Evolutionary conservation across 2,113 vertebrate genomes (phyloP), one percentile per base, ranked within the genome.

Genomic region (Brachionichthys hirsutus): DNA sequence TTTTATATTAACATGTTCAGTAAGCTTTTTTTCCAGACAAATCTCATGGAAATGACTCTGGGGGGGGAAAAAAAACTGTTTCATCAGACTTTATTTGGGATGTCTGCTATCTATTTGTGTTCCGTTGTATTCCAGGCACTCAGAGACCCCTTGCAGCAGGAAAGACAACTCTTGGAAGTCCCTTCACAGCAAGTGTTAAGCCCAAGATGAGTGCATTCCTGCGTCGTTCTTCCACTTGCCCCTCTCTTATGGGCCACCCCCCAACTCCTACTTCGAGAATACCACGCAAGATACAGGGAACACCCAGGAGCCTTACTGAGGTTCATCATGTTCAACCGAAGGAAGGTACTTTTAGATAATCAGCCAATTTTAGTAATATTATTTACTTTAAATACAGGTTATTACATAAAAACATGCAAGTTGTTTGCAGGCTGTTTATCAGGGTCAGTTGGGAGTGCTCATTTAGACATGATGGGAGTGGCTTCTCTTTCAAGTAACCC

Each of bases 221-320:
- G 77, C 68, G 66, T 71, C 20, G 75, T 56, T 64, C 54, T 52
- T 68, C 70, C 0, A 35, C 60, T 63, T 70, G 46, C 2, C 30
- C 46, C 46, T 55, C 78, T 59, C 12, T 54, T 20, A 59, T 62
- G 74, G 63, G 72, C 44, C 90, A 85, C 66, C 53, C 48, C 0
- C 17, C 81, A 3, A 50, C 81, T 64, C 88, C 90, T 66, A 80
- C 81, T 69, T 86, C 85, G 48, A 91, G 88, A 89, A 80, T 89
- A 44, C 90, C 91, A 48, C 58, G 86, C 51, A 94, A 85, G 75
- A 80, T 75, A 48, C 53, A 50, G 4, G 75, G 53, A 1, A 71
- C 84, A n/a, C 24, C 67, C 54, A 92, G 78, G 74, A 20, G 72
- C 55, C 78, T 84, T 1, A 90, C 88, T 1, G 18, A 91, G 6